These are phyloP conservation scores for Clupea harengus DNA, from an alignment of 2,113 vertebrate genomes.

Conservation along the genomic window DNA sequence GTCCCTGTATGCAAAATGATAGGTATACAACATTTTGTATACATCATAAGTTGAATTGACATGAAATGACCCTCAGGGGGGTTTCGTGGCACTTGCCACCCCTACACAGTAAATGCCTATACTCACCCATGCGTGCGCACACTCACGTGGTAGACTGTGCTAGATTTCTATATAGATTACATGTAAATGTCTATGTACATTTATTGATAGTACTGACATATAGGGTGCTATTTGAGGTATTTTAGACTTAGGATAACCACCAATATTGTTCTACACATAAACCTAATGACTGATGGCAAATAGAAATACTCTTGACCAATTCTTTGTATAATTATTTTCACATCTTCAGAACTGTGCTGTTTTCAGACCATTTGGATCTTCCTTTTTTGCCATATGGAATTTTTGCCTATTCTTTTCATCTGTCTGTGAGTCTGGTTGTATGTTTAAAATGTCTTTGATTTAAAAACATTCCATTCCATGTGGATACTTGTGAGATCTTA, in stretches of 20 bases:
- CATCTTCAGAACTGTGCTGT: neutral
- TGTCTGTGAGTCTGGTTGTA: neutral
- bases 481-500: conserved; percentile 1
- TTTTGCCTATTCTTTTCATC: neutral
- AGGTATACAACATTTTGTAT: no score
- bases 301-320: neutral
- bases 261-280: neutral
- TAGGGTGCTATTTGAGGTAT: conserved; percentile 22
- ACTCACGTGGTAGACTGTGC: neutral
- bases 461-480: neutral
- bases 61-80: neutral
- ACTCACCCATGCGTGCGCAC: neutral
- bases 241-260: neutral
- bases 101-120: neutral
- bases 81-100: neutral
- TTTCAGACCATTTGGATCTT: neutral
- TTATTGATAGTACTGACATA: conserved; percentile 23
- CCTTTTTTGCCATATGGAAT: neutral
- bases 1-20: no score
- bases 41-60: no score
- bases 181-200: conserved; percentile 24
- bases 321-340: neutral
- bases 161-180: neutral
- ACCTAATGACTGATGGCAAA: neutral
- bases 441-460: no score